Evolutionary conservation across 2,113 vertebrate genomes (phyloP).

Genomic region (Donacobius atricapilla): DNA sequence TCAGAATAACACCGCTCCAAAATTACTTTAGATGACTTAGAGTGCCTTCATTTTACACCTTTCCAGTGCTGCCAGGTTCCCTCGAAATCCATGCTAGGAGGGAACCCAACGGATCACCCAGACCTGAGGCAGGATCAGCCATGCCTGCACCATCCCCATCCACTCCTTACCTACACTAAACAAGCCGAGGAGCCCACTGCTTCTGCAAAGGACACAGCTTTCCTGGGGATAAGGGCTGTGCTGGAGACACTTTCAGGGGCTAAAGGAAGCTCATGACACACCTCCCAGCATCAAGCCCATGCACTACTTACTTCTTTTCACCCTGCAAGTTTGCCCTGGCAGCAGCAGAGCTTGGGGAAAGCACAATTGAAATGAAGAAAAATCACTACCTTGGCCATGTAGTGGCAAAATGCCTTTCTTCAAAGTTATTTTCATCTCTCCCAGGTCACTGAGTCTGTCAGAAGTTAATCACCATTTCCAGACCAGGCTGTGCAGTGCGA

Average conservation of each 20-base stretch:
- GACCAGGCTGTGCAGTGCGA: neutral
- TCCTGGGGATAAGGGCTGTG: neutral
- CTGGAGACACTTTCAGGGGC: neutral
- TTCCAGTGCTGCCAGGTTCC: neutral
- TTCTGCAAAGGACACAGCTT: neutral
- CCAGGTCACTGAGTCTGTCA: neutral
- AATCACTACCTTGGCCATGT: neutral
- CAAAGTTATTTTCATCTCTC: neutral
- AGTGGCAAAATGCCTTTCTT: neutral
- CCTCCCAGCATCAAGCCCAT: neutral
- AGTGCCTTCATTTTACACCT: neutral
- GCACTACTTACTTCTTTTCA: neutral
- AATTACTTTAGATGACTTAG: neutral
- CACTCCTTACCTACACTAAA: neutral
- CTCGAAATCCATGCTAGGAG: neutral
- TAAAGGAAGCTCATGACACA: neutral
- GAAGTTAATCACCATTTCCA: neutral
- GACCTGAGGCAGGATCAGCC: neutral
- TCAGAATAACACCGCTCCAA: neutral
- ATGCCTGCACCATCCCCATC: neutral
- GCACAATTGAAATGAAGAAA: neutral
- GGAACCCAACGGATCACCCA: neutral
- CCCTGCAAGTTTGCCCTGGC: neutral
- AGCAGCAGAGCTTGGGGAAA: neutral
- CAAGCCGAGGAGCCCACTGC: accelerated